Evolutionary conservation across 2,113 vertebrate species (phyloP), one percentile per base, ranked within the genome.

Genomic region (Rhinoderma darwinii): DNA sequence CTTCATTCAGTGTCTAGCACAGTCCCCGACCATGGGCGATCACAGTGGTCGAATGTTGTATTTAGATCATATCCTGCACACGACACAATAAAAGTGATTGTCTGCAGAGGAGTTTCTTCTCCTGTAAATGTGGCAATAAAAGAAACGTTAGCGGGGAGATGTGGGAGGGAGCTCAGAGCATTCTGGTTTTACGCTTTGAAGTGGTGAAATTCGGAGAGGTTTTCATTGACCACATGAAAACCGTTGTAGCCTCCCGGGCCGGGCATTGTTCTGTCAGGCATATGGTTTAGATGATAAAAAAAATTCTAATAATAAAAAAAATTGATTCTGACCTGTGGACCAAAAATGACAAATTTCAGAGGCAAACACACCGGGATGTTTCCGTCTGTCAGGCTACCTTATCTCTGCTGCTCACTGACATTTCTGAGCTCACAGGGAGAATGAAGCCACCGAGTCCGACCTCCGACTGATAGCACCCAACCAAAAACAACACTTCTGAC

Each of bases 321-420:
- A 90, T 18, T 89, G 91, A 91, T 93, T 92, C 90, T 94, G 94
- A 94, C 93, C 94, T 90, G 83, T 86, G 93, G 91, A 93, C 92
- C 92, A 90, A 88, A 90, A 91, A 91, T 92, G 93, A 93, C 93
- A 93, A 92, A n/a, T 92, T 93, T 63, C 88, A 90, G 90, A 92
- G 89, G 87, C 90, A 88, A 91, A 90, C 90, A 90, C 85, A 89
- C 88, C 90, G 90, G 91, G 90, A 90, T 86, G 75, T 30, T 90
- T 91, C 88, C 75, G 86, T 92, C 91, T 90, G 90, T 90, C 90
- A 89, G 83, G 87, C 89, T 11, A 37, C 87, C 91, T 91, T 88
- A 82, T 82, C 87, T 89, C 88, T 14, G 88, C 81, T 84, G 75
- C 87, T 66, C 86, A 83, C 88, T 90, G 88, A 84, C 89, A 89